A percentile compares a stretch with the other conserved stretches of the same genome.
These are phyloP conservation scores for Euzophera pinguis DNA, from an alignment of 2,888 invertebrate genomes.

Conservation along the genomic window DNA sequence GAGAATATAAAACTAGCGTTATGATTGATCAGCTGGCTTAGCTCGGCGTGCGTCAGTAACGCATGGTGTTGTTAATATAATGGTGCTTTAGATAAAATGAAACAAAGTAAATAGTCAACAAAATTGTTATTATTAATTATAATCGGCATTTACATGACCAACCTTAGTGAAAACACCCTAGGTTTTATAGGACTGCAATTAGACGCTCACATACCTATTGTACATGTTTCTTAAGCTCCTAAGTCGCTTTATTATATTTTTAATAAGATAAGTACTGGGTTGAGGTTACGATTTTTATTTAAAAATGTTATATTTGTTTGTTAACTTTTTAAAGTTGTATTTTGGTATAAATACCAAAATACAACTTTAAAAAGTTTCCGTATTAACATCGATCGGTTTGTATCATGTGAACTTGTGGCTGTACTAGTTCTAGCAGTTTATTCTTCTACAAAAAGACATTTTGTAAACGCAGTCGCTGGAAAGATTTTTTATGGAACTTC, in stretches of 20 bases:
- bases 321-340: too few relatives aligned
- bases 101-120: constrained; percentile 28
- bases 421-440: too few relatives aligned
- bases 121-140: constrained; percentile 28
- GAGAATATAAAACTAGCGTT: too few relatives aligned
- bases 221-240: background rate
- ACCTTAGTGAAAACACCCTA: constrained; percentile 14
- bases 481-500: too few relatives aligned
- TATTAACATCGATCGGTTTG: too few relatives aligned
- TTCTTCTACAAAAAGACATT: too few relatives aligned
- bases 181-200: background rate
- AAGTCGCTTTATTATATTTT: background rate
- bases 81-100: constrained; percentile 14
- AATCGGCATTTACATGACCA: constrained; percentile 23
- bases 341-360: too few relatives aligned
- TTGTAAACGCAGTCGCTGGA: too few relatives aligned
- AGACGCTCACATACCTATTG: too few relatives aligned
- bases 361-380: too few relatives aligned
- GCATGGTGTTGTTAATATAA: background rate
- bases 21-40: too few relatives aligned
- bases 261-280: constrained; percentile 19
- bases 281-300: background rate
- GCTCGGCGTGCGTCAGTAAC: background rate
- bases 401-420: too few relatives aligned
- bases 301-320: background rate